Evolutionary conservation across 2,888 invertebrate species (phyloP).

Genomic region (Troilus luridus): DNA sequence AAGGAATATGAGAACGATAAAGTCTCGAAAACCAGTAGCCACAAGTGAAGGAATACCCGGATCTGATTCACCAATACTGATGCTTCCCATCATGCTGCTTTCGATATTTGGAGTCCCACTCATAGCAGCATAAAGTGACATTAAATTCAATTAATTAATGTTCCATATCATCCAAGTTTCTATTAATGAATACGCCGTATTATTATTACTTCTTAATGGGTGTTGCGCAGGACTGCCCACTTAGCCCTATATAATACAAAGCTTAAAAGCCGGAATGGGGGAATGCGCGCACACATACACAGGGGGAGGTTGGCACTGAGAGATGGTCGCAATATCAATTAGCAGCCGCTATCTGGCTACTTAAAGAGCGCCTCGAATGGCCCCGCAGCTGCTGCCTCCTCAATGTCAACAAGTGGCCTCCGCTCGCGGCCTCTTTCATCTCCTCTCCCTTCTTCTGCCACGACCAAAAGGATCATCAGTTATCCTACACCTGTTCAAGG

Average conservation of each 20-base stretch:
- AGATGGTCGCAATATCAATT: neutral
- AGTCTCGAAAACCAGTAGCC: too few species aligned
- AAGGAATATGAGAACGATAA: too few species aligned
- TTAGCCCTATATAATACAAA: neutral
- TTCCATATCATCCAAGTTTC: too few species aligned
- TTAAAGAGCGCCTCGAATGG: neutral
- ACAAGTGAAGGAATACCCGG: too few species aligned
- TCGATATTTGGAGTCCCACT: too few species aligned
- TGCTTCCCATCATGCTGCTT: too few species aligned
- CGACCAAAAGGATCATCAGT: neutral
- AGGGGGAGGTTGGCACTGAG: neutral
- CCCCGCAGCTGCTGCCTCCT: neutral
- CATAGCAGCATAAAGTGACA: too few species aligned
- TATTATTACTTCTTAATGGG: neutral
- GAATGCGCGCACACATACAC: neutral
- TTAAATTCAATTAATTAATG: too few species aligned
- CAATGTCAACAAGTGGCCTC: neutral
- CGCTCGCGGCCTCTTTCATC: neutral
- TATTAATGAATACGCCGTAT: neutral
- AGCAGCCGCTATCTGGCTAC: neutral
- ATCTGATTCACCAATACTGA: too few species aligned
- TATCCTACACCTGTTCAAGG: neutral
- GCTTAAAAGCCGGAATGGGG: neutral
- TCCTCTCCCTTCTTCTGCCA: neutral
- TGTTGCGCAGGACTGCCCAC: neutral